A percentile compares a stretch with the other conserved stretches of the same genome.
Conservation (phyloP, 2,797 vertebrate species). For the Acrossocheilus fasciatus region DNA sequence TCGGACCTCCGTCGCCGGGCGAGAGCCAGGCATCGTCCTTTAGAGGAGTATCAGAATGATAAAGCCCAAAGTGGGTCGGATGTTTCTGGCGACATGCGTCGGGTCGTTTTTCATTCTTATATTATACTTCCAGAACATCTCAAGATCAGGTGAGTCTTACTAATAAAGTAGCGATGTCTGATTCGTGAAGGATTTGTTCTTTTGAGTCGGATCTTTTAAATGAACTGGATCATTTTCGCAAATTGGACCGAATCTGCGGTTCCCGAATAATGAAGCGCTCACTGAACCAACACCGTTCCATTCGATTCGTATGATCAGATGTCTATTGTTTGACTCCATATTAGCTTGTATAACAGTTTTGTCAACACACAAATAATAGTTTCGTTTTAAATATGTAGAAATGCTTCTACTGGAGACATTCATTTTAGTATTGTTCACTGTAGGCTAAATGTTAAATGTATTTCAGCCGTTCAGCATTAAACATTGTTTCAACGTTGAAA, state of each 20-base stretch:
- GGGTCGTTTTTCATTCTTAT: conserved; percentile 84
- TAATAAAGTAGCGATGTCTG: background rate
- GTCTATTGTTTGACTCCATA: background rate
- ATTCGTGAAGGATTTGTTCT: background rate
- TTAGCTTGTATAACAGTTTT: background rate
- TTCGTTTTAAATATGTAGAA: background rate
- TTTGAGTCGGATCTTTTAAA: conserved; percentile 25
- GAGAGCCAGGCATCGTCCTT: conserved; percentile 63
- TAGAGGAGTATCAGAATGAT: conserved; percentile 77
- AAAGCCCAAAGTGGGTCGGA: conserved; percentile 78
- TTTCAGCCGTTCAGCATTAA: background rate
- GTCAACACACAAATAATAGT: background rate
- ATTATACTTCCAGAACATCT: conserved; percentile 86
- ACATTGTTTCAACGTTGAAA: background rate
- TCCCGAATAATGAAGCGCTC: background rate
- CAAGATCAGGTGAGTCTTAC: conserved; percentile 80
- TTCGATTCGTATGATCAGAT: background rate
- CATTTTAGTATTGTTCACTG: background rate
- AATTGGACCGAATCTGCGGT: background rate
- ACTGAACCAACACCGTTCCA: background rate
- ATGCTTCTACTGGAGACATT: background rate
- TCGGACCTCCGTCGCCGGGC: conserved; percentile 65
- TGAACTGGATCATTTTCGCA: background rate
- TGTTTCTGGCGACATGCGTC: conserved; percentile 85
- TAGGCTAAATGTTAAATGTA: conserved; percentile 1